Evolutionary conservation across 2,888 invertebrate genomes (phyloP), one percentile per base, ranked within the genome.

Genomic region (Cephus sareptanus): DNA sequence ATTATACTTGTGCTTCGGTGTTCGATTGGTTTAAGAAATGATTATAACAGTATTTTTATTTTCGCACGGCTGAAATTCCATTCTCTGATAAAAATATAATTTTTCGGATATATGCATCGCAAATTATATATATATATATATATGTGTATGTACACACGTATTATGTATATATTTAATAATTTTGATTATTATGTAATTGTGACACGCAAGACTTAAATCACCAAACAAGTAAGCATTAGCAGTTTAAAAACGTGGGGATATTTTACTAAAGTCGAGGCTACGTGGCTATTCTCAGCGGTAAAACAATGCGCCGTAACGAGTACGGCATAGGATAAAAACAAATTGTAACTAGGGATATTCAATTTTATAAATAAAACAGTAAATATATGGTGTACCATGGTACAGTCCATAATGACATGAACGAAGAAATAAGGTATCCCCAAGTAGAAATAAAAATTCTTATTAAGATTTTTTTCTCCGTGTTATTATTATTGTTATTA

Each of bases 291-390:
- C 23, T 56, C 56, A 56, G 56, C 9, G 56, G 56, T 56, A 23
- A 23, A 56, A 71, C 30, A 34, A 71, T 33, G 15, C 71, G 71
- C 15, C 30, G 34, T 71, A 71, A 34, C 9, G 12, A 71, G 31
- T 71, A 30, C 13, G 34, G 23, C 9, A 71, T 34, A 31, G 31
- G 71, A 71, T 31, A 31, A 34, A 71, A 33, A 71, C 31, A 34
- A 71, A 33, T 71, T 31, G 30, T 33, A 71, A 71, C 31, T 71
- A 71, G 71, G 71, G 37, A 75, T 75, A 73, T 76, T 74, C 74
- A 77, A 56, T 77, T 77, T 74, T 69, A 77, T 77, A 77, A 70
- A 40, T 77, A 70, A 77, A 56, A 56, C 56, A 3, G 9, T 56
- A 56, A 56, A 56, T 56, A 23, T 56, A 56, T 56, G n/a, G n/a